Conservation (phyloP, 92 coral and sea anemone species). For the Chrysogorgia sp. region DNA sequence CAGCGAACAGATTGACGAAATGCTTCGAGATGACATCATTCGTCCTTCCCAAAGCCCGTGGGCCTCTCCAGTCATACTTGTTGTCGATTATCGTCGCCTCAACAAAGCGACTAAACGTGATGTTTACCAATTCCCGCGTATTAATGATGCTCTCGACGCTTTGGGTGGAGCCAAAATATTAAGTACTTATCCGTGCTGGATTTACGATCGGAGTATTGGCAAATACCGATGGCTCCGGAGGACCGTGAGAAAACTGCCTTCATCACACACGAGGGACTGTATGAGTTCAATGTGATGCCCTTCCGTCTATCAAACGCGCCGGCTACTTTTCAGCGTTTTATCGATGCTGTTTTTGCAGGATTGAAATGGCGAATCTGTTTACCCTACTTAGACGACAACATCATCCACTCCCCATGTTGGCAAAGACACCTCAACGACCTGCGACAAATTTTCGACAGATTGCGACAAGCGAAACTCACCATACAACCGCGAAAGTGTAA, state of each 20-base stretch:
- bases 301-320: slow-evolving; percentile 2
- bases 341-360: neutral
- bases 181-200: neutral
- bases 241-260: neutral
- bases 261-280: neutral
- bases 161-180: neutral
- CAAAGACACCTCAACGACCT: slow-evolving; percentile 15
- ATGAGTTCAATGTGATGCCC: neutral
- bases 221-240: neutral
- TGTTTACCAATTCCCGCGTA: neutral
- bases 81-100: slow-evolving; percentile 1
- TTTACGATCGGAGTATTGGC: neutral
- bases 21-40: too few relatives aligned
- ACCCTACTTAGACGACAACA: slow-evolving; percentile 4
- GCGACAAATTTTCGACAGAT: slow-evolving; percentile 14
- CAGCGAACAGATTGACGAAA: too few relatives aligned
- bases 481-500: slow-evolving; percentile 49
- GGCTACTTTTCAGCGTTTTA: neutral
- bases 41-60: too few relatives aligned
- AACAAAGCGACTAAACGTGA: neutral
- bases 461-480: slow-evolving; percentile 13
- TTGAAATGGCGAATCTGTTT: neutral
- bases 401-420: neutral
- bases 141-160: neutral
- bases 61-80: neutral